These are phyloP conservation scores for Cyaniris semiargus DNA, from an alignment of 2,888 invertebrate species.

Conservation along the genomic window DNA sequence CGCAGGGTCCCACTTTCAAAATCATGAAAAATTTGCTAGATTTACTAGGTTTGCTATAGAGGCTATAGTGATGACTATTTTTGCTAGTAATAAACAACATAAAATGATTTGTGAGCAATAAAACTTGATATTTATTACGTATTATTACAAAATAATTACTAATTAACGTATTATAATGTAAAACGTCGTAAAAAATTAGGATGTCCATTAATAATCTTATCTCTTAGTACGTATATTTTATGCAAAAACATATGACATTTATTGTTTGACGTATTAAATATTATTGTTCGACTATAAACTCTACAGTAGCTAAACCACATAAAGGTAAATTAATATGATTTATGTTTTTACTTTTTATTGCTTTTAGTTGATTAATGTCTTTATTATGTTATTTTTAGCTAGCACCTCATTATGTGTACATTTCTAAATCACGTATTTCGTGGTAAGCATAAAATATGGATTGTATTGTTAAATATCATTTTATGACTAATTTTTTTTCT, in stretches of 20 bases:
- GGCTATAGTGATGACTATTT: no score
- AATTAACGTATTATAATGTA: background rate
- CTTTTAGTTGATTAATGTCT: background rate
- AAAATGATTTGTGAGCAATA: background rate
- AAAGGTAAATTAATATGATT: background rate
- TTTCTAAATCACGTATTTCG: background rate
- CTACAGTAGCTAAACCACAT: background rate
- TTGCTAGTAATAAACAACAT: slow-evolving; percentile 14
- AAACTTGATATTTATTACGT: background rate
- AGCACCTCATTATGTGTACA: background rate
- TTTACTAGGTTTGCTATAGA: no score
- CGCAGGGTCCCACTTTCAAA: no score
- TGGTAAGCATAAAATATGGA: background rate
- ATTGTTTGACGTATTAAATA: background rate
- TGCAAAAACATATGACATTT: slow-evolving; percentile 5
- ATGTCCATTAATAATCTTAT: background rate
- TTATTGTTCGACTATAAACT: background rate
- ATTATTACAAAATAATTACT: background rate
- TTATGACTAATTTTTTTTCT: background rate
- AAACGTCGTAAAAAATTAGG: background rate
- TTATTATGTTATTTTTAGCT: slow-evolving; percentile 4
- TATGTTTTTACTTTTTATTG: slow-evolving; percentile 17
- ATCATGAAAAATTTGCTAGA: no score
- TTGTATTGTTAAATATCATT: background rate
- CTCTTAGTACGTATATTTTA: background rate